Evolutionary conservation across 2,113 vertebrate species (phyloP).

Genomic region (Blennius ocellaris): DNA sequence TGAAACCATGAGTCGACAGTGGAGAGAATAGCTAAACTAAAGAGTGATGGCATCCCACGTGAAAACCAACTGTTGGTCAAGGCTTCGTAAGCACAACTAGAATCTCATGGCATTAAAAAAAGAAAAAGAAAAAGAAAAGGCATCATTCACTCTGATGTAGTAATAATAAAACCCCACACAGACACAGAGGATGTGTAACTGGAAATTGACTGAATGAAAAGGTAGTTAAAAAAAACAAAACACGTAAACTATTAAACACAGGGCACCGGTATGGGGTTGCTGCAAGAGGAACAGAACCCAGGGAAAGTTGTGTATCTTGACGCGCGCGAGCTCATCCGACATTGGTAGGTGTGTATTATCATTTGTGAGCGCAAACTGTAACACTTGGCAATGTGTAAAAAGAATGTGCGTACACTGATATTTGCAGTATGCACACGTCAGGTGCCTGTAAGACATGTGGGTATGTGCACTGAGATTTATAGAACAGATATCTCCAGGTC

Average conservation of each 20-base stretch:
- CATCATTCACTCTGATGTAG: constrained; percentile 9
- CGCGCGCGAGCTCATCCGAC: no score
- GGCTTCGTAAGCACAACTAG: constrained; percentile 5
- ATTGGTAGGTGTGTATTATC: no score
- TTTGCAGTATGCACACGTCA: no score
- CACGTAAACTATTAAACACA: constrained; percentile 38
- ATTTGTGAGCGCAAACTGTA: no score
- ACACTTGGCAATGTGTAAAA: no score
- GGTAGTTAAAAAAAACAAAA: not conserved
- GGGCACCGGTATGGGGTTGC: not conserved
- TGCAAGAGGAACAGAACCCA: no score
- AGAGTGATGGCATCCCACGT: constrained; percentile 8
- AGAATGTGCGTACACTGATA: no score
- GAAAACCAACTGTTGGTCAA: constrained; percentile 20
- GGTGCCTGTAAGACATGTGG: no score
- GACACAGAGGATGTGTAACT: not conserved
- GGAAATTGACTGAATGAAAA: constrained; percentile 1
- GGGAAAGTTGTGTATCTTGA: no score
- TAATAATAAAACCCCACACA: constrained; percentile 20
- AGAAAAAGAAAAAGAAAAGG: no score
- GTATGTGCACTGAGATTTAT: no score
- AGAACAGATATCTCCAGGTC: no score
- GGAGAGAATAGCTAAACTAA: not conserved
- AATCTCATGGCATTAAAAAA: constrained; percentile 56
- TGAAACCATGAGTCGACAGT: constrained; percentile 34